phyloP scores from a whole-genome alignment of 2,113 vertebrate species.

The Marmota monax region DNA sequence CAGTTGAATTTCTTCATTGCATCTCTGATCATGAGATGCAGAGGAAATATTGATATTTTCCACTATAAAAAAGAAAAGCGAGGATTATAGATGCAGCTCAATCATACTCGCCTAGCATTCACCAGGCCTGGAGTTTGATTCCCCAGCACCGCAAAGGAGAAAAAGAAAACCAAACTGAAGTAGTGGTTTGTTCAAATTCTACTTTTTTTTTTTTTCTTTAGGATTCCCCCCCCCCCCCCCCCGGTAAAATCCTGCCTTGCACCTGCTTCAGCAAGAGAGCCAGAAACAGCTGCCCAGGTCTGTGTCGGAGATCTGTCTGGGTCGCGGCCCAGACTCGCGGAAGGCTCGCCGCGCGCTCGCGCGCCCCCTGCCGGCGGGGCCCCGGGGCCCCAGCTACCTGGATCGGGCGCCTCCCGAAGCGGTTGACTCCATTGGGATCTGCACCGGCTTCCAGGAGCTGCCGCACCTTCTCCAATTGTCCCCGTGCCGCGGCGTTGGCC shows the following conservation, averaged over 20 bases:
- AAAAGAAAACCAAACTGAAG: not conserved
- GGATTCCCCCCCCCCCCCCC: not conserved
- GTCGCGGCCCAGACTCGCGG: not conserved
- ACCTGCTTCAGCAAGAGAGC: not conserved
- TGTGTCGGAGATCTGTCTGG: not conserved
- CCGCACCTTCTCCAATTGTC: constrained; percentile 82
- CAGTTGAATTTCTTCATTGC: not conserved
- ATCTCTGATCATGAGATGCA: constrained; percentile 9
- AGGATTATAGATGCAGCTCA: not conserved
- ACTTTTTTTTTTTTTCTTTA: not conserved
- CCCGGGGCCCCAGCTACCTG: constrained; percentile 88
- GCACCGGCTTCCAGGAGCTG: constrained; percentile 86
- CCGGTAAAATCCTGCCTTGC: constrained; percentile 1
- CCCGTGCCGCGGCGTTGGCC: constrained; percentile 89
- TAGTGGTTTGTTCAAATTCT: not conserved
- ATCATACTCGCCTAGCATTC: not conserved
- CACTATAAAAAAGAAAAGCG: not conserved
- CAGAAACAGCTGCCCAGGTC: not conserved
- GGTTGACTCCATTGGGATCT: constrained; percentile 88
- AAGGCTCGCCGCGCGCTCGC: not conserved
- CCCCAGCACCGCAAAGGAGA: not conserved
- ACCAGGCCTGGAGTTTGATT: not conserved
- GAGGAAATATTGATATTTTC: not conserved
- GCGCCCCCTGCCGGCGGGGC: constrained; percentile 76
- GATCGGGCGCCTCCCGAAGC: constrained; percentile 89